Percentiles rank a stretch among this genome's conserved stretches.
These are phyloP conservation scores for Malachius bipustulatus DNA, from an alignment of 2,888 invertebrate genomes.

Conservation along the genomic window DNA sequence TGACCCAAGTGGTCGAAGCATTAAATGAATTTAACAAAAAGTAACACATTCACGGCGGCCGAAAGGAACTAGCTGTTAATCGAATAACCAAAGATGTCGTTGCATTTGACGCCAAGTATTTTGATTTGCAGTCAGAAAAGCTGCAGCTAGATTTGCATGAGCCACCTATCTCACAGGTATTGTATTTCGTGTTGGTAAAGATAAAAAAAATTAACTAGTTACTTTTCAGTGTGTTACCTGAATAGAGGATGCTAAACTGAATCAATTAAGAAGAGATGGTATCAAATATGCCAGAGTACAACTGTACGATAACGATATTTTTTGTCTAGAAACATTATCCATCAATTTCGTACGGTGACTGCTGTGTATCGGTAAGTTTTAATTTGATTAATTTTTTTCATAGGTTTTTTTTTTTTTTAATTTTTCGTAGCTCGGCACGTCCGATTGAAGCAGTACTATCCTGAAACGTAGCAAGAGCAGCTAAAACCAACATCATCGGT, in stretches of 20 bases:
- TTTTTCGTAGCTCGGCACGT: too few species aligned
- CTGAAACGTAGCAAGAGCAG: too few species aligned
- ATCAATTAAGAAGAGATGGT: constrained; percentile 87
- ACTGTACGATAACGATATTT: constrained; percentile 91
- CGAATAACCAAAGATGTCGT: constrained; percentile 96
- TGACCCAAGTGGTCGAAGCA: too few species aligned
- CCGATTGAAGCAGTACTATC: too few species aligned
- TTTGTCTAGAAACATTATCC: constrained; percentile 96
- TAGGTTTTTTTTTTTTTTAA: too few species aligned
- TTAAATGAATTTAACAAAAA: too few species aligned
- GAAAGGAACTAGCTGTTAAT: constrained; percentile 57
- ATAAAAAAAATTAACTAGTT: too few species aligned
- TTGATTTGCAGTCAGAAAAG: constrained; percentile 78
- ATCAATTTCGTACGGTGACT: constrained; percentile 94
- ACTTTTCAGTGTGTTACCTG: constrained; percentile 65
- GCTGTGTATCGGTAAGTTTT: too few species aligned
- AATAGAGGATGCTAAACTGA: constrained; percentile 96
- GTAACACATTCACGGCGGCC: constrained; percentile 71
- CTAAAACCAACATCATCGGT: too few species aligned
- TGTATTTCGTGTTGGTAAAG: too few species aligned
- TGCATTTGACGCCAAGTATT: constrained; percentile 92
- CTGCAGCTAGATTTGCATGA: constrained; percentile 93
- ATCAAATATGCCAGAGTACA: constrained; percentile 86
- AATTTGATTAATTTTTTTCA: too few species aligned
- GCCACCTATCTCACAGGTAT: constrained; percentile 92